A percentile compares a stretch with the other conserved stretches of the same genome.
Evolutionary conservation across 2,888 invertebrate genomes (phyloP).

Genomic region (Agonum fuliginosum): DNA sequence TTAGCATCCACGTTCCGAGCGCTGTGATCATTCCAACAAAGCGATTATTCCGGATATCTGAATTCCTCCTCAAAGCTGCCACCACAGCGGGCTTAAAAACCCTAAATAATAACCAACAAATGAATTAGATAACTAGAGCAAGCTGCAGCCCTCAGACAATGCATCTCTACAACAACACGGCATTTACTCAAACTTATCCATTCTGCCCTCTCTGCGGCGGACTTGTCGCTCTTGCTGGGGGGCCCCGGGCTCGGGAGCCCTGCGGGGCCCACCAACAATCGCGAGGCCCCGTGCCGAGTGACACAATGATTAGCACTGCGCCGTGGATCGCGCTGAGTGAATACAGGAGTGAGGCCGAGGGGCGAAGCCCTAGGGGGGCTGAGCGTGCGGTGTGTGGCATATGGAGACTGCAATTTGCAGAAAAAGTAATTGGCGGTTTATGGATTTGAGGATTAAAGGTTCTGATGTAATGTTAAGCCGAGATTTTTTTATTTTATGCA

Average conservation of each 20-base stretch:
- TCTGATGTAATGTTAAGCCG: too few relatives aligned
- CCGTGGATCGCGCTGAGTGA: not conserved
- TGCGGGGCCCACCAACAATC: conserved; percentile 9
- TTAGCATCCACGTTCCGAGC: too few relatives aligned
- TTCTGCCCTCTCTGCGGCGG: too few relatives aligned
- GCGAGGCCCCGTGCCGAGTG: not conserved
- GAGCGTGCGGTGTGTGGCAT: conserved; percentile 52
- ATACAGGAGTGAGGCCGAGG: not conserved
- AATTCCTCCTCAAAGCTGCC: not conserved
- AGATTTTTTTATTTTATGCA: too few relatives aligned
- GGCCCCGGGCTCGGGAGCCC: not conserved
- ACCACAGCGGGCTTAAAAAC: not conserved
- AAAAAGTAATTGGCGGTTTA: not conserved
- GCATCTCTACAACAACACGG: not conserved
- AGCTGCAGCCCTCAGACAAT: not conserved
- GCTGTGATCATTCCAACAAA: too few relatives aligned
- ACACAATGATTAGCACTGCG: conserved; percentile 12
- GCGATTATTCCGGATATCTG: not conserved
- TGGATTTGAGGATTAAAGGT: too few relatives aligned
- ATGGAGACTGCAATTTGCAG: conserved; percentile 46
- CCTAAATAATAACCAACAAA: not conserved
- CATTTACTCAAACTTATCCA: not conserved
- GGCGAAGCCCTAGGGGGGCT: conserved; percentile 30
- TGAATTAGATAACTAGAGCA: not conserved
- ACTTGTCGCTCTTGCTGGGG: not conserved